These are phyloP conservation scores for Parthenolecanium corni DNA, from an alignment of 2,888 invertebrate genomes.

Conservation along the genomic window DNA sequence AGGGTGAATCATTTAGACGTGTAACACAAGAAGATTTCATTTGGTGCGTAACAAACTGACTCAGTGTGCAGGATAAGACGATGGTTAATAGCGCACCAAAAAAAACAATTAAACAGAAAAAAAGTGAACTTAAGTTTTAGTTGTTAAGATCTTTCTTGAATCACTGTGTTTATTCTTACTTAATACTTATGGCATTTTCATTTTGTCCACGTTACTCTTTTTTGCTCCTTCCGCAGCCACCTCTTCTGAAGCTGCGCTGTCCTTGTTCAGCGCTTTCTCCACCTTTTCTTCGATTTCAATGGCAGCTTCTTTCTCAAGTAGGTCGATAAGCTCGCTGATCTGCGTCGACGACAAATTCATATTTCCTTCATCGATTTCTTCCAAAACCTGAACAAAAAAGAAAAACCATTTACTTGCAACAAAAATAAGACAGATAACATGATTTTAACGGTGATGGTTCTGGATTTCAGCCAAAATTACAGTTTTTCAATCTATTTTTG, in stretches of 20 bases:
- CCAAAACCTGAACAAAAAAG: slow-evolving; percentile 57
- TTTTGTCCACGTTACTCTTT: too few species aligned
- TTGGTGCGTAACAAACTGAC: too few species aligned
- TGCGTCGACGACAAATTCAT: slow-evolving; percentile 74
- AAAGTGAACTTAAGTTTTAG: neutral
- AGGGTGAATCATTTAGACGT: too few species aligned
- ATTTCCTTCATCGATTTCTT: slow-evolving; percentile 81
- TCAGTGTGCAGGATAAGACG: neutral
- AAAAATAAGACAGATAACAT: neutral
- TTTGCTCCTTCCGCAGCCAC: neutral
- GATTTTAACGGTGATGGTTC: neutral
- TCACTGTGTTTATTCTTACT: neutral
- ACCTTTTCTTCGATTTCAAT: slow-evolving; percentile 71
- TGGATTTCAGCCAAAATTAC: neutral
- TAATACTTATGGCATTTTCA: too few species aligned
- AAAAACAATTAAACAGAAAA: neutral
- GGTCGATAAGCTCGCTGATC: slow-evolving; percentile 70
- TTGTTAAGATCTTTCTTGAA: slow-evolving; percentile 2
- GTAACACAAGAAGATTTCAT: too few species aligned
- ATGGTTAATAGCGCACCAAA: neutral
- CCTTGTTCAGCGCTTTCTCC: slow-evolving; percentile 50
- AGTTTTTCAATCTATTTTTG: too few species aligned
- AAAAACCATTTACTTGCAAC: slow-evolving; percentile 12
- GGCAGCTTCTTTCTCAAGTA: slow-evolving; percentile 78
- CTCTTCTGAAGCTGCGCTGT: slow-evolving; percentile 24